Base-by-base conservation (phyloP, 2,113 vertebrate species). In the Pipra filicauda region DNA sequence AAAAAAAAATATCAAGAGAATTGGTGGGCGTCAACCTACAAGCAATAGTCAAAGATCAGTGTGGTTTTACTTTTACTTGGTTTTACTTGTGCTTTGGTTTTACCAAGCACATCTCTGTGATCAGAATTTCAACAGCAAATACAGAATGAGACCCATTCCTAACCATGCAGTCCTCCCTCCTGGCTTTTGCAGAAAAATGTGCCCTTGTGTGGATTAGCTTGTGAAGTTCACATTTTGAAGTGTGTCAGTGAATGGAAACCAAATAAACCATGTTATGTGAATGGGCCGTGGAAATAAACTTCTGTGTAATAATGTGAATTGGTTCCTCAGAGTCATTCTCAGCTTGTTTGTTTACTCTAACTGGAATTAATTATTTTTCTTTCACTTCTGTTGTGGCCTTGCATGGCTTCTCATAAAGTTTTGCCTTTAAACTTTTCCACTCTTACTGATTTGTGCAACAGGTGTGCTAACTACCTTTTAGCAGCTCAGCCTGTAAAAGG, bases 161-260 rank as follows among this genome's bases (percentile, higher is more conserved):
- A 98, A 97, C 96, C 97, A 95, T 98, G 96, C 97, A 98, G 95
- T 98, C 94, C 90, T 98, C 90, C 97, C 94, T 98, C 94, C 95
- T 96, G 97, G 96, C 97, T 98, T 97, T 98, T 98, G 96, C 97
- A 98, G 98, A 81, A 62, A 58, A 73, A n/a, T 84, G 43, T 95
- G 96, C 97, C 98, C 19, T 44, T 89, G 48, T n/a, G 97, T 98
- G 98, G 97, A 98, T 97, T 97, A 96, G 77, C 96, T 98, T 98
- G 97, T 98, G 97, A 5, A 48, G 35, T 80, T 95, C 87, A 48
- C n/a, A 67, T 39, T 89, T 84, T 88, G 37, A 21, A 31, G 8
- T 33, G 44, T 7, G 1, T 73, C 65, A 66, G 35, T 48, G 64
- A 48, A 33, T 7, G 86, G 55, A 83, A 91, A 54, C 13, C 31